Conservation (phyloP, 2,888 invertebrate genomes). For the Ormia ochracea region DNA sequence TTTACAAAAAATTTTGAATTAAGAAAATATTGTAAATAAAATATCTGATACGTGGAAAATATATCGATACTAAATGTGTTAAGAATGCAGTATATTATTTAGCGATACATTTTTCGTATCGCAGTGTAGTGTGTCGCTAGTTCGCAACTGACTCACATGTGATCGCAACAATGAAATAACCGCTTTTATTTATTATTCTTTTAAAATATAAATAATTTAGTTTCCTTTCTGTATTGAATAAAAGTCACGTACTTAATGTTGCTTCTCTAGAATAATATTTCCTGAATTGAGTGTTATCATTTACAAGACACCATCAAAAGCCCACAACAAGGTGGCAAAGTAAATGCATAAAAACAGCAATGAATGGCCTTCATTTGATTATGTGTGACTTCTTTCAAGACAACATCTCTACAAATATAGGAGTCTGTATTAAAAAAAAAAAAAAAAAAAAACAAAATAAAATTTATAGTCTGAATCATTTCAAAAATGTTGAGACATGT, state of each 20-base stretch:
- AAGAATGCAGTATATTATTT: background rate
- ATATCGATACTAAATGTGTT: no score
- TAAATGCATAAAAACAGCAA: conserved; percentile 36
- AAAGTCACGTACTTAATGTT: conserved; percentile 55
- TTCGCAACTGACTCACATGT: background rate
- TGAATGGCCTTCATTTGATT: conserved; percentile 18
- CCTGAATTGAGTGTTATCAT: conserved; percentile 48
- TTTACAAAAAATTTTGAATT: no score
- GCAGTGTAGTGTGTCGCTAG: background rate
- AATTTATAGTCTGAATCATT: conserved; percentile 53
- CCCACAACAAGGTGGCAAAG: conserved; percentile 54
- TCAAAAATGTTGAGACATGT: conserved; percentile 37
- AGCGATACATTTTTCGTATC: background rate
- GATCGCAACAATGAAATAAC: background rate
- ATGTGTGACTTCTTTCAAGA: conserved; percentile 32
- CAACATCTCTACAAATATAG: background rate
- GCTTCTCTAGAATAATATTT: conserved; percentile 46
- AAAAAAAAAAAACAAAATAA: background rate
- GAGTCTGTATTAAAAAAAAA: no score
- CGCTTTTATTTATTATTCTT: background rate
- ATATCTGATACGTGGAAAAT: no score
- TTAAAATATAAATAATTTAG: conserved; percentile 33
- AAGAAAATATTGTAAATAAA: no score
- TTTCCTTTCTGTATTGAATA: conserved; percentile 33
- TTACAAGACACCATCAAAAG: conserved; percentile 46